Evolutionary conservation across 64 coral and sea anemone genomes (phyloP), one percentile per base, ranked within the genome.

Genomic region (Porites lutea): DNA sequence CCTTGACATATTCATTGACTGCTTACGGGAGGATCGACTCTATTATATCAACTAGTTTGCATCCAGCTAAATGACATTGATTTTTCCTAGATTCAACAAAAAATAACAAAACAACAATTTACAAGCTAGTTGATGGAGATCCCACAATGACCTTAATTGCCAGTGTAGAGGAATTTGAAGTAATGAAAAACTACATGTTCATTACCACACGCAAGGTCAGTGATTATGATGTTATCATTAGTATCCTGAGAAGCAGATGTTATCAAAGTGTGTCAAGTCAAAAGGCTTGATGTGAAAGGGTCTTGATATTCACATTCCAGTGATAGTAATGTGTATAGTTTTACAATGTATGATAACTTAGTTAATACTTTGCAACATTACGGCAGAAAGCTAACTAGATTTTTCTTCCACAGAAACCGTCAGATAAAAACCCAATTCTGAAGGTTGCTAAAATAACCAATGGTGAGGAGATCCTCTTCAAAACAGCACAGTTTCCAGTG

Each of bases 111-210:
- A 88, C 68, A 8, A 11, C n/a, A 59, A 19, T 74, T 59, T 2
- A 59, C n/a, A 15, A 1, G 27, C 14, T 75, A 44, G 2, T 0
- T 3, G 10, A 44, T 20, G 52, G 20, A 0, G 2, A 0, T 65
- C 82, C 7, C 15, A 18, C 0, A 63, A 49, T 60, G 6, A 52
- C 47, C 44, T 8, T 2, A 68, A 45, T 78, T 48, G 57, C 44
- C 13, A 10, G 87, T 49, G 48, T 92, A 46, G 91, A 92, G 13
- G 91, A 92, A 59, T 87, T 92, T 87, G 91, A 92, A 79, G 48
- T 92, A 13, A 92, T 92, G 91, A 77, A 92, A 55, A 92, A 92
- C 16, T 92, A 92, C 37, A 78, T 77, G 82, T 92, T 92, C 54
- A 65, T 74, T 6, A 92, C 83, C 16, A 65, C 43, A 14, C 48